A percentile compares a stretch with the other conserved stretches of the same genome.
Conservation (phyloP, 1,140 invertebrate species). For the Venustaconcha ellipsiformis region DNA sequence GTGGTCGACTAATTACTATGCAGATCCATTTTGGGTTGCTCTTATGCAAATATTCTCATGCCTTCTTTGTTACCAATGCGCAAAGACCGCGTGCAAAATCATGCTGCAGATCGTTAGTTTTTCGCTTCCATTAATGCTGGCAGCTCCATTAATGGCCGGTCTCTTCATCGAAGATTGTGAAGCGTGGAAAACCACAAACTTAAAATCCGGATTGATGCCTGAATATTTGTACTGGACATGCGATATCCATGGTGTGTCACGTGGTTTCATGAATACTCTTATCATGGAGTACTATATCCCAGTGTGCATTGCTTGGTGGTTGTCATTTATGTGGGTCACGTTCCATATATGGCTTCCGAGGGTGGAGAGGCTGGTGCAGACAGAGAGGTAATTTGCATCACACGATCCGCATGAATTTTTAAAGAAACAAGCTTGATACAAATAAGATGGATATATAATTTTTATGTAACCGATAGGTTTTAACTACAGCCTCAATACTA, state of each 20-base stretch:
- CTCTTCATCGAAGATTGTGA: constrained; percentile 57
- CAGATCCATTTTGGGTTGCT: constrained; percentile 52
- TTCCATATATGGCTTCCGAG: constrained; percentile 60
- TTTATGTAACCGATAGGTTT: too few species aligned
- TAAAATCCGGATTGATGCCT: constrained; percentile 32
- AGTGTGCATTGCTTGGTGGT: constrained; percentile 53
- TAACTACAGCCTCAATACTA: too few species aligned
- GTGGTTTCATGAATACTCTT: constrained; percentile 42
- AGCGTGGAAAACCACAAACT: constrained; percentile 29
- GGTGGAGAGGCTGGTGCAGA: constrained; percentile 57
- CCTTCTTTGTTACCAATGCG: constrained; percentile 62
- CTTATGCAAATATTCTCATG: constrained; percentile 55
- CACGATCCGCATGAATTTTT: too few species aligned
- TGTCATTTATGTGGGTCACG: constrained; percentile 59
- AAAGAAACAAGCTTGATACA: too few species aligned
- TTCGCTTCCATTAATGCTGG: constrained; percentile 59
- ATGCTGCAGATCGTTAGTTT: constrained; percentile 62
- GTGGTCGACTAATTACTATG: constrained; percentile 34
- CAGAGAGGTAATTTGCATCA: constrained; percentile 42
- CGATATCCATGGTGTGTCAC: constrained; percentile 44
- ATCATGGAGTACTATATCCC: constrained; percentile 51
- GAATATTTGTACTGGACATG: constrained; percentile 60
- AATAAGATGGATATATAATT: too few species aligned
- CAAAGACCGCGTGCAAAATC: constrained; percentile 64
- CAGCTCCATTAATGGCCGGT: constrained; percentile 56